Percentiles rank a stretch among this genome's conserved stretches.
Evolutionary conservation across 2,888 invertebrate genomes (phyloP).

Genomic region (Apocheima hispidaria): DNA sequence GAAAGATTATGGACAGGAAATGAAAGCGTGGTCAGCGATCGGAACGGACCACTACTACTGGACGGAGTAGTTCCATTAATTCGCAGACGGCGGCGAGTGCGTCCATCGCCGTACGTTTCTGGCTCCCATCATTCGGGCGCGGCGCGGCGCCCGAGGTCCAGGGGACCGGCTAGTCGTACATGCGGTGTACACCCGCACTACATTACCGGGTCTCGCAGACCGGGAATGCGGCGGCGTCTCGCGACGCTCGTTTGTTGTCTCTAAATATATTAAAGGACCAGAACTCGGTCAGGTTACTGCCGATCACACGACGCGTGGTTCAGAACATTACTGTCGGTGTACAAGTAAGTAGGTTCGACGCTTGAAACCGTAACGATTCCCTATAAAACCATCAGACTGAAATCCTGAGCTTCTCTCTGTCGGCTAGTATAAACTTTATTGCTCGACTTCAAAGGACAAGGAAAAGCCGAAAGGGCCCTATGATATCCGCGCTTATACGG

Average conservation of each 20-base stretch:
- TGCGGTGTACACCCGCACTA: neutral
- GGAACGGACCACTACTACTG: constrained; percentile 1
- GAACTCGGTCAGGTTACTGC: neutral
- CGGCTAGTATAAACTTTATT: constrained; percentile 7
- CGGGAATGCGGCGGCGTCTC: neutral
- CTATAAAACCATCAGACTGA: neutral
- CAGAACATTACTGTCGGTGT: neutral
- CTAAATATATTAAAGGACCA: neutral
- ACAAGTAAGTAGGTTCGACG: no score
- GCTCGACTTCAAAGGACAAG: constrained; percentile 15
- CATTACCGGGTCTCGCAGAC: neutral
- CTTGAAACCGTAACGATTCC: neutral
- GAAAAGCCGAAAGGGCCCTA: neutral
- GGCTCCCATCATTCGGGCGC: neutral
- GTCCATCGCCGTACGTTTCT: neutral
- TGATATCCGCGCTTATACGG: constrained; percentile 13
- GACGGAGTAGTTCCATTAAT: constrained; percentile 9
- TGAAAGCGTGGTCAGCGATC: neutral
- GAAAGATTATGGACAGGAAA: neutral
- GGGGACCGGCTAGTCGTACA: no score
- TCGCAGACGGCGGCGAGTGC: neutral
- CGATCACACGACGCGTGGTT: neutral
- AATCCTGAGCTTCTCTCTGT: constrained; percentile 3
- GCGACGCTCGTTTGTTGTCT: neutral
- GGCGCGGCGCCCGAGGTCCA: neutral